Percentiles rank a stretch among this genome's conserved stretches.
These are phyloP conservation scores for Lumbricus terrestris DNA, from an alignment of 2,888 invertebrate species.

Conservation along the genomic window DNA sequence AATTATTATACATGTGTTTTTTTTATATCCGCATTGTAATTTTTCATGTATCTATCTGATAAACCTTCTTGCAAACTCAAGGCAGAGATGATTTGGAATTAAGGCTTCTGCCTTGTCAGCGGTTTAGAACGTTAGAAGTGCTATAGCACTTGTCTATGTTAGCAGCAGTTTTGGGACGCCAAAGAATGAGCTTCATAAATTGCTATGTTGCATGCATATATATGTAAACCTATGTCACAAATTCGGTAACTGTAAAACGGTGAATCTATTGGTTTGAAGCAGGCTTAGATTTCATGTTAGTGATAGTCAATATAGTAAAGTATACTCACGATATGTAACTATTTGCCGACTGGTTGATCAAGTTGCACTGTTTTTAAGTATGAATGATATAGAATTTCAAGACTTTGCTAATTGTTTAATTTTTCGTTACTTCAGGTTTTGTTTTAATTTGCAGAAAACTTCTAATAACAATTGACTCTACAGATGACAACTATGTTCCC, in stretches of 20 bases:
- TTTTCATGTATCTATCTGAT: not conserved
- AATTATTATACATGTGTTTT: not conserved
- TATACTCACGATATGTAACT: not conserved
- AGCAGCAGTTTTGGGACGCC: too few relatives aligned
- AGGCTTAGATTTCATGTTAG: not conserved
- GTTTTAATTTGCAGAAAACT: slow-evolving; percentile 46
- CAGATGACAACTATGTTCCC: slow-evolving; percentile 57
- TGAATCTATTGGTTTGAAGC: not conserved
- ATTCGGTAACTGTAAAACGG: not conserved
- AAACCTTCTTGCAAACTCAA: not conserved
- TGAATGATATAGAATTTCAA: not conserved
- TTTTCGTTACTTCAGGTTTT: not conserved
- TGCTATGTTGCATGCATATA: not conserved
- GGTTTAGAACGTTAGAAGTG: not conserved
- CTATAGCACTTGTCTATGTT: too few relatives aligned
- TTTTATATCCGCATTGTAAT: not conserved
- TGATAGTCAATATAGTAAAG: not conserved
- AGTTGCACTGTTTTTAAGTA: not conserved
- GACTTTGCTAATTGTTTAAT: not conserved
- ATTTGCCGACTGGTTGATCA: not conserved
- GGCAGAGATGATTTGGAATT: not conserved
- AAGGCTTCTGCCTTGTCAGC: not conserved
- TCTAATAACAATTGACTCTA: slow-evolving; percentile 47
- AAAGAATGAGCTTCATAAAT: too few relatives aligned
- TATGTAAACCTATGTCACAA: not conserved